phyloP scores from a whole-genome alignment of 1,140 invertebrate genomes.

The Bombus huntii region DNA sequence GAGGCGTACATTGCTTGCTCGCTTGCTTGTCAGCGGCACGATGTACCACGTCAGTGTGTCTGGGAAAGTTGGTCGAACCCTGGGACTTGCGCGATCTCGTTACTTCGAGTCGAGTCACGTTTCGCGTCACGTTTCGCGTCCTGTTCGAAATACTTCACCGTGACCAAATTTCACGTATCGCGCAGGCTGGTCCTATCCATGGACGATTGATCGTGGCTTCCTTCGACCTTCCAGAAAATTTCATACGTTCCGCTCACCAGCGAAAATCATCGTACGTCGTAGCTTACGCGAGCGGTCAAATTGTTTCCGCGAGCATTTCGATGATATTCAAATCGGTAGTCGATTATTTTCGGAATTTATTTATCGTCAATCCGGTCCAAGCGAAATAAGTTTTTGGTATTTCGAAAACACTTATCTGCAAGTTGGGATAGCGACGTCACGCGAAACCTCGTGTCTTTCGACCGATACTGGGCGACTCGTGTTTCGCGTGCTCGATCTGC shows the following conservation, averaged over 20 bases:
- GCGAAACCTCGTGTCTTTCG: conserved; percentile 47
- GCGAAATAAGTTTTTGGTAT: background rate
- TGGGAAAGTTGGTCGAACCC: conserved; percentile 29
- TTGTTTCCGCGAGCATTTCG: background rate
- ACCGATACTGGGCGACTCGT: background rate
- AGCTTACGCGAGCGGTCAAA: background rate
- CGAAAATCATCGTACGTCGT: too few species aligned
- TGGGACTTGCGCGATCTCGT: conserved; percentile 1
- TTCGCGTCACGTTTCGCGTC: conserved; percentile 19
- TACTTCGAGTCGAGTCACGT: conserved; percentile 47
- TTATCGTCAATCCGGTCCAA: background rate
- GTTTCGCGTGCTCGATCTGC: conserved; percentile 60
- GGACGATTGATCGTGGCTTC: conserved; percentile 43
- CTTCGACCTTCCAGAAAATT: too few species aligned
- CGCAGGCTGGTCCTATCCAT: background rate
- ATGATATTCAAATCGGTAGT: background rate
- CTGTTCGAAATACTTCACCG: conserved; percentile 8
- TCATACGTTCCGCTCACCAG: background rate
- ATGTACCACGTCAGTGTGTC: background rate
- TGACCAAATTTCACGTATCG: conserved; percentile 15
- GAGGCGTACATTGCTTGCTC: conserved; percentile 25
- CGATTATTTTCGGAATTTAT: background rate
- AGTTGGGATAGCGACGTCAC: background rate
- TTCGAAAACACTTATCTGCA: background rate
- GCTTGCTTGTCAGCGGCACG: conserved; percentile 10